phyloP scores from a whole-genome alignment of 2,113 vertebrate genomes.

The Aphelocoma coerulescens region DNA sequence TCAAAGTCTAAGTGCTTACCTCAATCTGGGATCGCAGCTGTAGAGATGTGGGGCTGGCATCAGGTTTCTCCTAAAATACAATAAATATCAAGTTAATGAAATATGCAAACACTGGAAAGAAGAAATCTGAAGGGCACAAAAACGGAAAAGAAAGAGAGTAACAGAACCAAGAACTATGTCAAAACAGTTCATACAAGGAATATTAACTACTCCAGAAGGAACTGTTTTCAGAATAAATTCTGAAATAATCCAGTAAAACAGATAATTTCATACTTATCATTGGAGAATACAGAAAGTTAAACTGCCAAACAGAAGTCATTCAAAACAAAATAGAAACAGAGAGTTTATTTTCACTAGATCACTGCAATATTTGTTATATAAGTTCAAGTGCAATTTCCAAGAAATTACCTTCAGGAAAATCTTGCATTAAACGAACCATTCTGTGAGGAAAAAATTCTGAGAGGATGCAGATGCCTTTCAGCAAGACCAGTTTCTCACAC shows the following conservation, averaged over 20 bases:
- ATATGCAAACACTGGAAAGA: constrained; percentile 34
- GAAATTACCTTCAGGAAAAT: neutral
- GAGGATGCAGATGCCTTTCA: neutral
- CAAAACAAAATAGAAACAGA: neutral
- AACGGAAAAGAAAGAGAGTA: neutral
- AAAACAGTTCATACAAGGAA: neutral
- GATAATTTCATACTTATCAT: neutral
- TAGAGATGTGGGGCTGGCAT: constrained; percentile 82
- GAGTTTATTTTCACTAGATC: neutral
- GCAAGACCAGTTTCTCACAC: neutral
- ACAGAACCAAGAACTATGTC: neutral
- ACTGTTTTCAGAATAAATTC: neutral
- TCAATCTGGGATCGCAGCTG: constrained; percentile 91
- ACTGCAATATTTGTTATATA: neutral
- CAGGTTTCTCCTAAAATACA: constrained; percentile 89
- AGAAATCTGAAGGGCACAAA: neutral
- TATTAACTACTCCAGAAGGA: neutral
- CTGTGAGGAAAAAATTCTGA: neutral
- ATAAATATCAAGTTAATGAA: constrained; percentile 63
- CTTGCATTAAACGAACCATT: neutral
- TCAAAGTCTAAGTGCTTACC: constrained; percentile 74
- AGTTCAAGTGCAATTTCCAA: neutral
- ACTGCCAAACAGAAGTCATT: neutral
- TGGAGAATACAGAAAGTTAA: neutral
- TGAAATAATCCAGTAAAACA: neutral